phyloP scores from a whole-genome alignment of 2,888 invertebrate genomes.

The Cheiracanthium punctorium region DNA sequence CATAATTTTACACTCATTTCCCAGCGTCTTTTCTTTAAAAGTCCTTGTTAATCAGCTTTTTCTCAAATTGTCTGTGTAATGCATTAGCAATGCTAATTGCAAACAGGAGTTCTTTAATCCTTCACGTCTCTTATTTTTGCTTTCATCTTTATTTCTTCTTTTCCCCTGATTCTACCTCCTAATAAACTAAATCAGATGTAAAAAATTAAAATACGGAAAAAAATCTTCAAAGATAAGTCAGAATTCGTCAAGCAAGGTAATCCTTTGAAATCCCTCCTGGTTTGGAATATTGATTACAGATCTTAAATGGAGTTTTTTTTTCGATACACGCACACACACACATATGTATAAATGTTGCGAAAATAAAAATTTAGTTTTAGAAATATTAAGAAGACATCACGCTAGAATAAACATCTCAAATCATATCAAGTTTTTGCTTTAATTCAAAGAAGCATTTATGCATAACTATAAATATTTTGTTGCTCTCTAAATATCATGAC shows the following conservation, averaged over 20 bases:
- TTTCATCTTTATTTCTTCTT: too few relatives aligned
- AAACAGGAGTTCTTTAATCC: neutral
- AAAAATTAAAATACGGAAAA: neutral
- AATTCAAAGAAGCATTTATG: too few relatives aligned
- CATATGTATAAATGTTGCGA: too few relatives aligned
- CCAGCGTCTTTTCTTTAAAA: neutral
- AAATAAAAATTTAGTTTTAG: too few relatives aligned
- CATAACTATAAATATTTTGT: too few relatives aligned
- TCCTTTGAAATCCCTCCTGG: neutral
- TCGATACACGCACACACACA: too few relatives aligned
- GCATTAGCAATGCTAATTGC: constrained; percentile 4
- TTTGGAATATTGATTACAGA: neutral
- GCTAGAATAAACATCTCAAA: too few relatives aligned
- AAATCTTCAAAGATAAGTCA: neutral
- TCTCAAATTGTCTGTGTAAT: neutral
- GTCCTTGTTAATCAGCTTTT: neutral
- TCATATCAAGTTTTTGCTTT: too few relatives aligned
- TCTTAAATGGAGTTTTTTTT: too few relatives aligned
- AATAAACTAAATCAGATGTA: neutral
- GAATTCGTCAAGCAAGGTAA: neutral
- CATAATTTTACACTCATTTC: neutral
- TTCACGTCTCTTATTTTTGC: neutral
- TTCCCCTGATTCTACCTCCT: neutral
- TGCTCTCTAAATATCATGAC: too few relatives aligned
- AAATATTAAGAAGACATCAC: too few relatives aligned